Percentiles rank a stretch among this genome's conserved stretches.
Evolutionary conservation across 2,113 vertebrate species (phyloP).

Genomic region (Channa argus): DNA sequence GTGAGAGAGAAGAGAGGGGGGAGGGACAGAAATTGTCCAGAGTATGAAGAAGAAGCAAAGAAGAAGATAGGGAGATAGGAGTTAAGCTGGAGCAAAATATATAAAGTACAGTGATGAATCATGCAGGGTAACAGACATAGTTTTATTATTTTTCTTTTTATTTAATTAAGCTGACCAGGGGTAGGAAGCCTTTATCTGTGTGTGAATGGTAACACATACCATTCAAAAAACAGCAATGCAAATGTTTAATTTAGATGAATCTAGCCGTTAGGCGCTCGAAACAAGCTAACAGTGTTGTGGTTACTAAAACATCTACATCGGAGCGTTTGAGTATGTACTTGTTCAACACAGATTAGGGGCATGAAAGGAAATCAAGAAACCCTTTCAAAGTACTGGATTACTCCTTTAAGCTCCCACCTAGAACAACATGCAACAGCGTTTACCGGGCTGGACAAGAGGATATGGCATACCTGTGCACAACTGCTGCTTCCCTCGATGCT

Average conservation of each 20-base stretch:
- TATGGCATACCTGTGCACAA: neutral
- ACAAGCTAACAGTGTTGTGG: neutral
- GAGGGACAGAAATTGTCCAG: neutral
- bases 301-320: neutral
- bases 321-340: neutral
- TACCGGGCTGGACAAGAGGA: neutral
- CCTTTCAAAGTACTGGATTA: neutral
- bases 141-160: neutral
- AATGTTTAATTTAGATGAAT: too few species aligned
- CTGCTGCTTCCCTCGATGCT: constrained; percentile 1
- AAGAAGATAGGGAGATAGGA: neutral
- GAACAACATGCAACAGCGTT: neutral
- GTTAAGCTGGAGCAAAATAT: neutral
- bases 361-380: neutral
- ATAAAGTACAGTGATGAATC: constrained; percentile 5
- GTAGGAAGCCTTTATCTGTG: neutral
- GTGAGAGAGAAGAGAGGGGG: constrained; percentile 2
- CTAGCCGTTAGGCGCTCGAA: neutral
- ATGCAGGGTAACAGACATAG: neutral
- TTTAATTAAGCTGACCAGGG: neutral
- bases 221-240: neutral
- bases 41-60: neutral
- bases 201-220: neutral
- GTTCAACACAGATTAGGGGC: neutral
- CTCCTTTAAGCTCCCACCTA: neutral